Percentiles rank a stretch among this genome's conserved stretches.
phyloP scores from a whole-genome alignment of 2,113 vertebrate species.

The Nesoenas mayeri region DNA sequence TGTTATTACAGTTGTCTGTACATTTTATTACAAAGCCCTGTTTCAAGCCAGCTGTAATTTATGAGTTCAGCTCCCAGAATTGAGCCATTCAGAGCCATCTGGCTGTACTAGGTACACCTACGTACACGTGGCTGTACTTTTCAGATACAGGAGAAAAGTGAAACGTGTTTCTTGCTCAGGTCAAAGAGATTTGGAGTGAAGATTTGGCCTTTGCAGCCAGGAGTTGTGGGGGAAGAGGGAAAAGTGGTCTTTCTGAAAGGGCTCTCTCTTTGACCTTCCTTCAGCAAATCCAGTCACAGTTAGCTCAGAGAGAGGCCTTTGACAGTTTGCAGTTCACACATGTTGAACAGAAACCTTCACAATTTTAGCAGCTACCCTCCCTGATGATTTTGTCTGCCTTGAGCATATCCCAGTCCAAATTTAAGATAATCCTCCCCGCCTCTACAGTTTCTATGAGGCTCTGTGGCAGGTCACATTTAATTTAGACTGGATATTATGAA shows the following conservation, averaged over 20 bases:
- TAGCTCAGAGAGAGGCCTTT: neutral
- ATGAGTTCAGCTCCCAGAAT: neutral
- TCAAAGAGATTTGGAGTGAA: neutral
- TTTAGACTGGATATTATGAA: too few species aligned
- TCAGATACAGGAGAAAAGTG: neutral
- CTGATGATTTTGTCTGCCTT: neutral
- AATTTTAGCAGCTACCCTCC: neutral
- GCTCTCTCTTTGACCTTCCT: neutral
- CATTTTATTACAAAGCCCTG: neutral
- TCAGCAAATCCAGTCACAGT: neutral
- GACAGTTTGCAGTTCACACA: neutral
- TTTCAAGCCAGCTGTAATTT: neutral
- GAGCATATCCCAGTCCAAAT: neutral
- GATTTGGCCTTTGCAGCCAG: neutral
- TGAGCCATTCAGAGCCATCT: neutral
- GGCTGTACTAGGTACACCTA: neutral
- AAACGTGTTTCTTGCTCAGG: neutral
- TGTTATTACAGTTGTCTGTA: neutral
- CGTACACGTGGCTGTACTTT: rapidly evolving
- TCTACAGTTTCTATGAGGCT: rapidly evolving
- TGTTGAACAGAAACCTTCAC: neutral
- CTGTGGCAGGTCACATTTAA: neutral
- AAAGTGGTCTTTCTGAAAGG: neutral
- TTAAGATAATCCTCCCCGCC: neutral
- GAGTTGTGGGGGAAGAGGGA: neutral